Percentiles rank a stretch among this genome's conserved stretches.
phyloP scores from a whole-genome alignment of 2,797 vertebrate genomes.

The Rhinogobio ventralis region DNA sequence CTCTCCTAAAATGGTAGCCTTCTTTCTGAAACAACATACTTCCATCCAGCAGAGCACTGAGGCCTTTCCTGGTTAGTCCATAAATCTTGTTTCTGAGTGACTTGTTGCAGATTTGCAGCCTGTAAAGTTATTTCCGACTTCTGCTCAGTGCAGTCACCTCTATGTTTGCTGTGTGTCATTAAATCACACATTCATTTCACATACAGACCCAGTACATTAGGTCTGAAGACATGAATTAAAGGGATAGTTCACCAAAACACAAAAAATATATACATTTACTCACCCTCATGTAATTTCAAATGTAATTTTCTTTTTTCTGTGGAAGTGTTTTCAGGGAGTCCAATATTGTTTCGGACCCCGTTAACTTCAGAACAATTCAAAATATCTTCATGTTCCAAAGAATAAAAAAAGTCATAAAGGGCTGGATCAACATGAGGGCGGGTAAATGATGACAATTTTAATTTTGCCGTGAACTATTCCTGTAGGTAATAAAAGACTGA shows the following conservation, averaged over 20 bases:
- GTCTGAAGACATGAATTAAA: background rate
- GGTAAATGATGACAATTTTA: background rate
- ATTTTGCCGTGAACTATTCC: background rate
- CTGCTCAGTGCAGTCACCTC: background rate
- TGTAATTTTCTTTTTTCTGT: background rate
- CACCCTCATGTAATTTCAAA: background rate
- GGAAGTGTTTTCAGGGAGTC: background rate
- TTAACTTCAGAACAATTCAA: background rate
- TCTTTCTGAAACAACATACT: constrained; percentile 70
- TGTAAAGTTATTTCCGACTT: constrained; percentile 10
- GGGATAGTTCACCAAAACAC: background rate
- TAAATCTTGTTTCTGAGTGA: constrained; percentile 36
- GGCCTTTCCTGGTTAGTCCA: constrained; percentile 20
- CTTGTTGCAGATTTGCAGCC: constrained; percentile 1
- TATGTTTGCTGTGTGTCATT: background rate
- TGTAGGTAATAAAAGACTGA: background rate
- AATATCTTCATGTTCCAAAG: background rate
- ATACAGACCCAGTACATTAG: background rate
- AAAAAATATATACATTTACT: background rate
- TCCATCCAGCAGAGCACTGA: constrained; percentile 67
- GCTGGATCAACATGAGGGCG: background rate
- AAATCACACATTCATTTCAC: constrained; percentile 14
- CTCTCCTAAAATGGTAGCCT: constrained; percentile 80
- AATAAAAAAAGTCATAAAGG: background rate
- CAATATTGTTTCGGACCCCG: background rate